phyloP scores from a whole-genome alignment of 2,113 vertebrate genomes.

The Diadophis punctatus region DNA sequence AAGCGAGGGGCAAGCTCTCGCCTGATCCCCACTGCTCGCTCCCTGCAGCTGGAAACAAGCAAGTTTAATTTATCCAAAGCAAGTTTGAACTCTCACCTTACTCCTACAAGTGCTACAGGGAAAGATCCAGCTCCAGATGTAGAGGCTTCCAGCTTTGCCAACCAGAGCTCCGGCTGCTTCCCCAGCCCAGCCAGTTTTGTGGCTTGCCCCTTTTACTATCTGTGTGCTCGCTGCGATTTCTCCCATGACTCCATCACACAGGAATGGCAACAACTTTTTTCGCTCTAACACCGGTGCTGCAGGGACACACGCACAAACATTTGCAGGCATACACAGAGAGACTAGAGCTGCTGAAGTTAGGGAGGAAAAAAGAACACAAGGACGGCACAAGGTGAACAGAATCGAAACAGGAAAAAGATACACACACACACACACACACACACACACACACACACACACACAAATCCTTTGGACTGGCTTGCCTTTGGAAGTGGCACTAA shows the following conservation, averaged over 20 bases:
- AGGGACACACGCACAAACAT: not conserved
- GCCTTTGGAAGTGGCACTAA: constrained; percentile 8
- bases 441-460: not conserved
- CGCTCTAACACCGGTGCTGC: constrained; percentile 4
- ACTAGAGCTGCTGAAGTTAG: constrained; percentile 9
- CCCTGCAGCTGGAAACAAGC: constrained; percentile 22
- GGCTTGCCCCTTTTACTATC: constrained; percentile 35
- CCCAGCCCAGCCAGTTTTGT: constrained; percentile 28
- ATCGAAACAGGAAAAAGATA: not conserved
- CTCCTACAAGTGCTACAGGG: constrained; percentile 23
- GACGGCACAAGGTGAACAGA: constrained; percentile 52
- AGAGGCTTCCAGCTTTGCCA: constrained; percentile 14
- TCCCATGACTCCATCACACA: constrained; percentile 64
- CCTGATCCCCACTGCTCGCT: not conserved
- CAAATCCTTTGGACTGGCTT: constrained; percentile 20
- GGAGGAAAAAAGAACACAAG: constrained; percentile 43
- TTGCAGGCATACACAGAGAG: not conserved
- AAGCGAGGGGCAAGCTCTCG: not conserved
- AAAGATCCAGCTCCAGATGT: constrained; percentile 12
- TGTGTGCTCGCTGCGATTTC: constrained; percentile 53
- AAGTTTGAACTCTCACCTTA: constrained; percentile 50
- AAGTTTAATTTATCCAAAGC: not conserved
- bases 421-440: not conserved
- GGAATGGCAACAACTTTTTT: constrained; percentile 60
- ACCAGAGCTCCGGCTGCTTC: constrained; percentile 53